A percentile compares a stretch with the other conserved stretches of the same genome.
Conservation (phyloP, 2,888 invertebrate species). For the Hirtodrosophila cameraria region DNA sequence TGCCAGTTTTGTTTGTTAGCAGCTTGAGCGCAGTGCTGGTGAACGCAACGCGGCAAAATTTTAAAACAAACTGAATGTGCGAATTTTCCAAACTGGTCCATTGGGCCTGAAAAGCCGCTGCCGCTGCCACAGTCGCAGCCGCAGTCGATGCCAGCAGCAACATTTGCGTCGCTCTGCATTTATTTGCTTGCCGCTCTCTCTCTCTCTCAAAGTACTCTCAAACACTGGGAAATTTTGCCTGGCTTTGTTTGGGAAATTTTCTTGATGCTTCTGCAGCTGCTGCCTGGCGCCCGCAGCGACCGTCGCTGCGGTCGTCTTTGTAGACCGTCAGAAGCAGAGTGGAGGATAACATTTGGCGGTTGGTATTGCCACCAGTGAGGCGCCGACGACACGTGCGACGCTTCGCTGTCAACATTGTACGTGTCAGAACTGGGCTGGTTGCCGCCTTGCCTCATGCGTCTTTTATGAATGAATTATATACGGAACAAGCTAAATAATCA, state of each 20-base stretch:
- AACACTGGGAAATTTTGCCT: slow-evolving; percentile 66
- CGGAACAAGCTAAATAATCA: slow-evolving; percentile 36
- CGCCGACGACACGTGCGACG: slow-evolving; percentile 54
- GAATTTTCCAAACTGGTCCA: slow-evolving; percentile 80
- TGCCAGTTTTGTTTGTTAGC: no score
- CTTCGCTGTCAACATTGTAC: slow-evolving; percentile 56
- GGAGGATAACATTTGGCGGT: background rate
- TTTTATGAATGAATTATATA: slow-evolving; percentile 72
- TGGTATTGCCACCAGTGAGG: slow-evolving; percentile 4
- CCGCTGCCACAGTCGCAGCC: slow-evolving; percentile 16
- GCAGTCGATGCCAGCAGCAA: slow-evolving; percentile 23
- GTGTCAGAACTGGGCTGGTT: slow-evolving; percentile 34
- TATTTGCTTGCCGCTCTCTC: slow-evolving; percentile 9
- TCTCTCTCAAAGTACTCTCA: slow-evolving; percentile 33
- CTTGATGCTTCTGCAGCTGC: slow-evolving; percentile 29
- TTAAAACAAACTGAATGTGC: slow-evolving; percentile 80
- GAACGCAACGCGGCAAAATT: slow-evolving; percentile 72
- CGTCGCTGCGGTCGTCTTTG: background rate
- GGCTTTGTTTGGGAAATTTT: slow-evolving; percentile 73
- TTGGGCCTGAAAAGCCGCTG: slow-evolving; percentile 58
- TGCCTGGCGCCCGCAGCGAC: slow-evolving; percentile 12
- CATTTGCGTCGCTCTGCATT: slow-evolving; percentile 31
- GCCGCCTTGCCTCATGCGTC: slow-evolving; percentile 25
- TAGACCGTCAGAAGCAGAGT: background rate
- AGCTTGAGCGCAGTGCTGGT: slow-evolving; percentile 22